Percentiles rank a stretch among this genome's conserved stretches.
Evolutionary conservation across 2,888 invertebrate species (phyloP).

Genomic region (Allygus modestus): DNA sequence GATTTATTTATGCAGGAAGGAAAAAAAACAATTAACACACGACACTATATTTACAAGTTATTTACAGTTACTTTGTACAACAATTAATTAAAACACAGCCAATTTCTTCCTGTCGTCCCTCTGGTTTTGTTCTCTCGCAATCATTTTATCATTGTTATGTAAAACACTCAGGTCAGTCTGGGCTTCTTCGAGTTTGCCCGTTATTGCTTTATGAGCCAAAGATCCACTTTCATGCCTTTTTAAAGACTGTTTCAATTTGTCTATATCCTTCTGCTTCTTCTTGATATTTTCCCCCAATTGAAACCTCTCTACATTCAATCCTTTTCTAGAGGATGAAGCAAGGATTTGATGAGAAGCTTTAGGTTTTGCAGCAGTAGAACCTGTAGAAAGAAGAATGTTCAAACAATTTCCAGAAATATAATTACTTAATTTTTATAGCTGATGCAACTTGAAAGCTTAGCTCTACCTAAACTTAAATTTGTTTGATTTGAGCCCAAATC

Average conservation of each 20-base stretch:
- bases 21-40: too few relatives aligned
- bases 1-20: too few relatives aligned
- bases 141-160: constrained; percentile 79
- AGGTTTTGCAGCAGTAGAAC: constrained; percentile 44
- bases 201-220: constrained; percentile 80
- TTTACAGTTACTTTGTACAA: constrained; percentile 17
- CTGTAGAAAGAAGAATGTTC: constrained; percentile 61
- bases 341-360: constrained; percentile 71
- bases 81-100: constrained; percentile 81
- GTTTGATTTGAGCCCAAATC: too few relatives aligned
- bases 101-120: constrained; percentile 87
- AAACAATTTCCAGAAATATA: too few relatives aligned
- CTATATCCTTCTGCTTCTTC: constrained; percentile 82
- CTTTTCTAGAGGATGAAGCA: constrained; percentile 79
- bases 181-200: constrained; percentile 79
- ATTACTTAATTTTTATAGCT: not conserved
- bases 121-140: constrained; percentile 83
- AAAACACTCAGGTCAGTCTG: constrained; percentile 80
- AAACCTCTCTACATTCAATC: constrained; percentile 85
- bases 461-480: too few relatives aligned
- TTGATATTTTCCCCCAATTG: constrained; percentile 85
- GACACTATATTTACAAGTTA: not conserved
- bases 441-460: too few relatives aligned
- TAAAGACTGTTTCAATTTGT: constrained; percentile 81
- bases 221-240: constrained; percentile 80